Conservation (phyloP, 2,888 invertebrate genomes). For the Anagyrus pseudococci region DNA sequence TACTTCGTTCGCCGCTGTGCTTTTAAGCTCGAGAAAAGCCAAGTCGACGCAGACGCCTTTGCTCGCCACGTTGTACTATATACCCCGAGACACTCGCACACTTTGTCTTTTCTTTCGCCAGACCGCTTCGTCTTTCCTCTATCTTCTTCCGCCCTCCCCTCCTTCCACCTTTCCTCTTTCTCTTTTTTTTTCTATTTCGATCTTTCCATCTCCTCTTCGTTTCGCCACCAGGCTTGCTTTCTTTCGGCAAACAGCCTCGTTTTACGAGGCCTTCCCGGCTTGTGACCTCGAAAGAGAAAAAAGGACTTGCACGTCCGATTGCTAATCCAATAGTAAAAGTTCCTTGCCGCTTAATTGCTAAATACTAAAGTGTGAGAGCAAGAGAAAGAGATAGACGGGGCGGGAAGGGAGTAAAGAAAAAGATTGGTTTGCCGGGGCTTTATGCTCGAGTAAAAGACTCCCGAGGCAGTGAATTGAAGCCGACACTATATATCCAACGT, state of each 20-base stretch:
- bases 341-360: slow-evolving; percentile 30
- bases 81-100: slow-evolving; percentile 22
- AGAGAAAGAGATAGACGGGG: no score
- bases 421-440: no score
- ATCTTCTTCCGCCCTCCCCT: background rate
- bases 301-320: background rate
- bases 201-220: no score
- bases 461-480: slow-evolving; percentile 4
- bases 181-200: no score
- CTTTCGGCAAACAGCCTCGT: slow-evolving; percentile 8
- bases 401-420: background rate
- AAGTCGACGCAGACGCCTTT: slow-evolving; percentile 29
- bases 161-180: no score
- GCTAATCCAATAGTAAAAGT: slow-evolving; percentile 31
- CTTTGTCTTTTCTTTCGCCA: slow-evolving; percentile 38
- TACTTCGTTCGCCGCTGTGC: slow-evolving; percentile 17
- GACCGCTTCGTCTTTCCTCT: slow-evolving; percentile 22
- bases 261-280: no score
- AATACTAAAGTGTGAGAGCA: slow-evolving; percentile 14
- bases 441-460: slow-evolving; percentile 9
- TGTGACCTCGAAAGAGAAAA: background rate
- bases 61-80: no score
- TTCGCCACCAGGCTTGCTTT: no score
- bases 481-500: no score
- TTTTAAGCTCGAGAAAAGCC: slow-evolving; percentile 26